Conservation (phyloP, 1,140 invertebrate species). For the Bombus superbus region DNA sequence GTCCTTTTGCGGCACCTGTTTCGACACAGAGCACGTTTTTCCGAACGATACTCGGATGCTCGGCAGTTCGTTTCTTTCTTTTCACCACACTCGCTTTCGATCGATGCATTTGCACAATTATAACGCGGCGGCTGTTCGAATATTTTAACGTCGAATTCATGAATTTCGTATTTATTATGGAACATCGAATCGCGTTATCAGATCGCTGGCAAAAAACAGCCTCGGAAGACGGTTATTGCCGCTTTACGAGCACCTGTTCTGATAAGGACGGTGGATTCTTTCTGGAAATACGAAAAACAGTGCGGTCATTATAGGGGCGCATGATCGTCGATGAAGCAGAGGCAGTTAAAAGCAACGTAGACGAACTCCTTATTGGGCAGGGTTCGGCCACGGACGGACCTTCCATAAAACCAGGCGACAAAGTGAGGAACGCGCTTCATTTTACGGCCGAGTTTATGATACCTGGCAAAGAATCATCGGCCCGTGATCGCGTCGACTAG, state of each 20-base stretch:
- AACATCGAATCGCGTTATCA: slow-evolving; percentile 49
- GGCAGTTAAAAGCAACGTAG: slow-evolving; percentile 56
- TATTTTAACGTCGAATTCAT: slow-evolving; percentile 29
- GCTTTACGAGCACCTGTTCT: slow-evolving; percentile 63
- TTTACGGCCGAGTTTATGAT: slow-evolving; percentile 67
- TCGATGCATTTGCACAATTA: slow-evolving; percentile 23
- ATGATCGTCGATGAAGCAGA: slow-evolving; percentile 26
- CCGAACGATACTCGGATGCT: too few relatives aligned
- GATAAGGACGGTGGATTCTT: slow-evolving; percentile 35
- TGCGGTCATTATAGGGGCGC: slow-evolving; percentile 30
- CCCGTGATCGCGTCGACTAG: slow-evolving; percentile 42
- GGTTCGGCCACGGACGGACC: slow-evolving; percentile 4
- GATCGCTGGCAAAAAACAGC: slow-evolving; percentile 33
- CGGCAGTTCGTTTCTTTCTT: not conserved
- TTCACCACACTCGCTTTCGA: too few relatives aligned
- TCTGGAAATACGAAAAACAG: slow-evolving; percentile 35
- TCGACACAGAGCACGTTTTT: not conserved
- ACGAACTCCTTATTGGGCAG: slow-evolving; percentile 54
- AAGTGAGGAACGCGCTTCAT: slow-evolving; percentile 67
- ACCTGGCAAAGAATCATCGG: slow-evolving; percentile 49
- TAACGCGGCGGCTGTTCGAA: not conserved
- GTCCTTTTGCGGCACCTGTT: slow-evolving; percentile 36
- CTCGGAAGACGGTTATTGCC: slow-evolving; percentile 22
- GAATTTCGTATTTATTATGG: slow-evolving; percentile 47
- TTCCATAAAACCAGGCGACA: slow-evolving; percentile 68